Evolutionary conservation across 2,113 vertebrate species (phyloP).

Genomic region (Martes martes): DNA sequence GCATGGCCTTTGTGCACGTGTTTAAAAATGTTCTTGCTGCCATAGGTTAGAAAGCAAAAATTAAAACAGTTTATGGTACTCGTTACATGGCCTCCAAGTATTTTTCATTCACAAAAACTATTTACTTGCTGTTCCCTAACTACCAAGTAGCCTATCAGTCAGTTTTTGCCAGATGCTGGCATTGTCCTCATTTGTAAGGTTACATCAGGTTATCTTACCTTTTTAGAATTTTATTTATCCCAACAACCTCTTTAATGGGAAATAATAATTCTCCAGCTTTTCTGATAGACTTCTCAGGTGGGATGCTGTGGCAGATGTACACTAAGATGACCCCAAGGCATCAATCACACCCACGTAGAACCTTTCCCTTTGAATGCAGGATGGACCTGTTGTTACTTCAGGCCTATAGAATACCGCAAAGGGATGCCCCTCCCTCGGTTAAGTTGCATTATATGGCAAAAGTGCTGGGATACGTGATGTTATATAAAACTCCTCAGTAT

Average conservation of each 20-base stretch:
- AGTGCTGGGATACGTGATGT: neutral
- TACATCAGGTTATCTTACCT: neutral
- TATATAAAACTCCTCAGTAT: neutral
- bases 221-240: neutral
- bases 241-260: neutral
- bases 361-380: neutral
- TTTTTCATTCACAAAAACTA: neutral
- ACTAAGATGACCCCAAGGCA: neutral
- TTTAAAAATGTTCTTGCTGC: neutral
- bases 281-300: neutral
- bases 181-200: neutral
- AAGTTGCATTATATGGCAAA: neutral
- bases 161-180: neutral
- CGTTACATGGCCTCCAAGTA: neutral
- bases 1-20: neutral
- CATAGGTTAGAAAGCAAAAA: constrained; percentile 6
- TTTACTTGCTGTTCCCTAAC: neutral
- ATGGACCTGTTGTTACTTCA: neutral
- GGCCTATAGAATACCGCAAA: neutral
- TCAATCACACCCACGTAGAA: neutral
- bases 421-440: neutral
- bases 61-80: neutral
- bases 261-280: neutral
- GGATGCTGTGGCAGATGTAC: neutral
- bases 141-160: neutral